A percentile compares a stretch with the other conserved stretches of the same genome.
Evolutionary conservation across 2,888 invertebrate species (phyloP).

Genomic region (Eristalinus aeneus): DNA sequence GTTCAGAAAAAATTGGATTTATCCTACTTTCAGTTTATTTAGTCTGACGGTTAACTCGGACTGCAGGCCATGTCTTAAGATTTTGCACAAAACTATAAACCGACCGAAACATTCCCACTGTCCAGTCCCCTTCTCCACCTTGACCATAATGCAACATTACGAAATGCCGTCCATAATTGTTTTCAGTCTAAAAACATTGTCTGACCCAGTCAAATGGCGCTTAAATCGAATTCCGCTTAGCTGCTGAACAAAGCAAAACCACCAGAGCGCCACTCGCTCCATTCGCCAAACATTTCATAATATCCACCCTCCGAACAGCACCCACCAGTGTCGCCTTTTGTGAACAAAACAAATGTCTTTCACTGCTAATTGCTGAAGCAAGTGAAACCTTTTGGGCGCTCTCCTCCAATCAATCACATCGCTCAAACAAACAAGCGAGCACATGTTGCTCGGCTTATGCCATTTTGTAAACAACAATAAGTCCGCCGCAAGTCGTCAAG

Average conservation of each 20-base stretch:
- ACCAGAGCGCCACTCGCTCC: background rate
- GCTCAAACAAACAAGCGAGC: slow-evolving; percentile 19
- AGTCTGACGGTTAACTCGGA: too few relatives aligned
- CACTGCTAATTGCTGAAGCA: slow-evolving; percentile 43
- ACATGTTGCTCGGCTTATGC: slow-evolving; percentile 59
- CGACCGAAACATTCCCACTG: too few relatives aligned
- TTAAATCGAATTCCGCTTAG: background rate
- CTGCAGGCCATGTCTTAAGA: too few relatives aligned
- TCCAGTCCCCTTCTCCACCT: too few relatives aligned
- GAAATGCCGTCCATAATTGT: background rate
- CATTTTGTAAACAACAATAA: slow-evolving; percentile 60
- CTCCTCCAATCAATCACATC: slow-evolving; percentile 54
- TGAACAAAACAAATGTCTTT: slow-evolving; percentile 30
- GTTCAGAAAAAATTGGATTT: too few relatives aligned
- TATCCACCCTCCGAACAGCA: background rate
- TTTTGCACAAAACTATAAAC: too few relatives aligned
- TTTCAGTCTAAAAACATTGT: background rate
- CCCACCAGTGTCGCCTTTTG: background rate
- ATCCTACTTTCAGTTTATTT: too few relatives aligned
- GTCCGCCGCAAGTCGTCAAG: slow-evolving; percentile 22
- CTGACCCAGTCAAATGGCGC: background rate
- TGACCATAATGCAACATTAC: background rate
- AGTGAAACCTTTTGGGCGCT: slow-evolving; percentile 19
- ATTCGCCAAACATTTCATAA: background rate
- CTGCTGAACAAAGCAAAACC: background rate